These are phyloP conservation scores for Montipora capitata DNA, from an alignment of 92 coral and sea anemone genomes.

Conservation along the genomic window DNA sequence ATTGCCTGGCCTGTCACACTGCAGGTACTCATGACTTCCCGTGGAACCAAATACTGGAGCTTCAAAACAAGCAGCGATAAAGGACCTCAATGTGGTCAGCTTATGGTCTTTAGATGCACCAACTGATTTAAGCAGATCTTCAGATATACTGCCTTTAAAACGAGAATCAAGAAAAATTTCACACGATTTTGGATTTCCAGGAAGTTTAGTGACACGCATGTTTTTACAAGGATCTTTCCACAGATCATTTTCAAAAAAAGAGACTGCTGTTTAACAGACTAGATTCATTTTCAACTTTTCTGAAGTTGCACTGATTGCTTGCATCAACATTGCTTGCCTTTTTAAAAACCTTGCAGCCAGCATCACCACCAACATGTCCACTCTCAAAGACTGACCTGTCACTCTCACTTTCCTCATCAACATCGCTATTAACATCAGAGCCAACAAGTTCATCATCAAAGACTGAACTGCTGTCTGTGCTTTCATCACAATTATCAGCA, in stretches of 20 bases:
- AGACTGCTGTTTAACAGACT: neutral
- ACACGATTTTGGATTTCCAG: conserved; percentile 1
- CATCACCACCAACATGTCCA: neutral
- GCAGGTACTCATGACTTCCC: neutral
- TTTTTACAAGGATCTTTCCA: conserved; percentile 12
- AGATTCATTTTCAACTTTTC: neutral
- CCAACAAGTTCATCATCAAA: neutral
- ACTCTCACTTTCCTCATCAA: too few relatives aligned
- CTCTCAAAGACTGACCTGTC: too few relatives aligned
- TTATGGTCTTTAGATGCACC: neutral
- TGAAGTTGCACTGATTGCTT: neutral
- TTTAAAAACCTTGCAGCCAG: neutral
- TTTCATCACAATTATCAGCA: neutral
- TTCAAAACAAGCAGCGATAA: neutral
- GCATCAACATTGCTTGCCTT: conserved; percentile 8
- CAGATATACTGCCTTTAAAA: neutral
- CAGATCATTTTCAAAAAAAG: neutral
- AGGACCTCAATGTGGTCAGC: neutral
- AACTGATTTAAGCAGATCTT: neutral
- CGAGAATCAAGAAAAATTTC: neutral
- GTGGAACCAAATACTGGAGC: conserved; percentile 1
- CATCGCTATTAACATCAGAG: too few relatives aligned
- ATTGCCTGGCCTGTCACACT: too few relatives aligned
- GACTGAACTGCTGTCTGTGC: conserved; percentile 1
- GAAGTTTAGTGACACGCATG: conserved; percentile 1